Evolutionary conservation across 1,140 invertebrate species (phyloP).

Genomic region (Hycleus phaleratus): DNA sequence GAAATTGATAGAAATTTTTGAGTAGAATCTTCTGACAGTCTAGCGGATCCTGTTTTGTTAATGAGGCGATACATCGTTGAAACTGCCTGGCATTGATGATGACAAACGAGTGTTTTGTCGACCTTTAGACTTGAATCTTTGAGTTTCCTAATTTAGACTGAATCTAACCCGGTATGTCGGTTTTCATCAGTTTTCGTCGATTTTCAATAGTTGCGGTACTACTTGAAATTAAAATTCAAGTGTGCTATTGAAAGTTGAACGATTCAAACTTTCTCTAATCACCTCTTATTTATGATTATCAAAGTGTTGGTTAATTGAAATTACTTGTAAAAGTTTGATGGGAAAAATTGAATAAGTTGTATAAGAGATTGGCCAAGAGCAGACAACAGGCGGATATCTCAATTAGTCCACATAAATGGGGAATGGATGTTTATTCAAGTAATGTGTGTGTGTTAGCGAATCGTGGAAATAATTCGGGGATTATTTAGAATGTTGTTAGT

Average conservation of each 20-base stretch:
- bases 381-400: slow-evolving; percentile 3
- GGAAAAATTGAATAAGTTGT: slow-evolving; percentile 4
- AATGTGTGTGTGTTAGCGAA: slow-evolving; percentile 6
- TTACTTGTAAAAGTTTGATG: slow-evolving; percentile 1
- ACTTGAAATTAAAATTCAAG: background rate
- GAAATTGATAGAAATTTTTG: no score
- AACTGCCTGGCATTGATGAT: slow-evolving; percentile 11
- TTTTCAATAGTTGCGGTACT: no score
- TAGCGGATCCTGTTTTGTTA: background rate
- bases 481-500: slow-evolving; percentile 16
- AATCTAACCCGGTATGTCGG: background rate
- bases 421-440: slow-evolving; percentile 1
- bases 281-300: background rate
- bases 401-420: slow-evolving; percentile 1
- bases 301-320: slow-evolving; percentile 2
- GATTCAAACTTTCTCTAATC: slow-evolving; percentile 1
- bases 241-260: background rate
- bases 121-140: background rate
- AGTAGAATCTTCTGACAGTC: no score
- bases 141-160: background rate
- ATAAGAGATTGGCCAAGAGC: background rate
- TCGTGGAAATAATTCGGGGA: slow-evolving; percentile 14
- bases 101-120: slow-evolving; percentile 8
- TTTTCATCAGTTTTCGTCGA: no score
- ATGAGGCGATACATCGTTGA: slow-evolving; percentile 11